Percentiles rank a stretch among this genome's conserved stretches.
Evolutionary conservation across 64 coral and sea anemone genomes (phyloP).

Genomic region (Dendrophyllia cribrosa): DNA sequence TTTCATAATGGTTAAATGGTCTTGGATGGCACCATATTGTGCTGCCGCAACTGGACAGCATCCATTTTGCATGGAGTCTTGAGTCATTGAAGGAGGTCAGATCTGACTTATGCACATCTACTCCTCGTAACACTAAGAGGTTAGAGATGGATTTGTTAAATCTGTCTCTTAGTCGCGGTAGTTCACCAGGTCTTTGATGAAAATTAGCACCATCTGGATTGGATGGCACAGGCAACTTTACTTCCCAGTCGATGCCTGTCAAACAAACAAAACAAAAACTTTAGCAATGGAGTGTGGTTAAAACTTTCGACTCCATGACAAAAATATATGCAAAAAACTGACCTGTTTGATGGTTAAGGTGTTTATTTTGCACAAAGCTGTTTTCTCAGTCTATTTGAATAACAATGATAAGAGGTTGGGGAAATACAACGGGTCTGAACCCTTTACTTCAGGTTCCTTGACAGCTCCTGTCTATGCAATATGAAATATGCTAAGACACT

Average conservation of each 20-base stretch:
- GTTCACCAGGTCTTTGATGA: slow-evolving; percentile 35
- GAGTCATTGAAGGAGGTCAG: slow-evolving; percentile 78
- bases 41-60: slow-evolving; percentile 48
- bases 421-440: too few relatives aligned
- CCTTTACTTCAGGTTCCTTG: too few relatives aligned
- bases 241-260: slow-evolving; percentile 96
- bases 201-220: slow-evolving; percentile 41
- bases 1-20: slow-evolving; percentile 94
- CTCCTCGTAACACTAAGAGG: slow-evolving; percentile 85
- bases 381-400: too few relatives aligned
- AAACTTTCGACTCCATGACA: too few relatives aligned
- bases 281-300: too few relatives aligned
- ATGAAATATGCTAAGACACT: too few relatives aligned
- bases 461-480: too few relatives aligned
- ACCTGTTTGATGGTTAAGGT: too few relatives aligned
- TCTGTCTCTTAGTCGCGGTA: slow-evolving; percentile 49
- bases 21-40: slow-evolving; percentile 80
- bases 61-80: slow-evolving; percentile 82
- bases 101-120: slow-evolving; percentile 80
- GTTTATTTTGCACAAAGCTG: too few relatives aligned
- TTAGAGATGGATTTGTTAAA: slow-evolving; percentile 97
- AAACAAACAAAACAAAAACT: too few relatives aligned
- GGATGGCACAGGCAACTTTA: slow-evolving; percentile 72
- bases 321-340: too few relatives aligned
- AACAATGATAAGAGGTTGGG: too few relatives aligned